Evolutionary conservation across 2,113 vertebrate genomes (phyloP), one percentile per base, ranked within the genome.

Genomic region (Fulmarus glacialis): DNA sequence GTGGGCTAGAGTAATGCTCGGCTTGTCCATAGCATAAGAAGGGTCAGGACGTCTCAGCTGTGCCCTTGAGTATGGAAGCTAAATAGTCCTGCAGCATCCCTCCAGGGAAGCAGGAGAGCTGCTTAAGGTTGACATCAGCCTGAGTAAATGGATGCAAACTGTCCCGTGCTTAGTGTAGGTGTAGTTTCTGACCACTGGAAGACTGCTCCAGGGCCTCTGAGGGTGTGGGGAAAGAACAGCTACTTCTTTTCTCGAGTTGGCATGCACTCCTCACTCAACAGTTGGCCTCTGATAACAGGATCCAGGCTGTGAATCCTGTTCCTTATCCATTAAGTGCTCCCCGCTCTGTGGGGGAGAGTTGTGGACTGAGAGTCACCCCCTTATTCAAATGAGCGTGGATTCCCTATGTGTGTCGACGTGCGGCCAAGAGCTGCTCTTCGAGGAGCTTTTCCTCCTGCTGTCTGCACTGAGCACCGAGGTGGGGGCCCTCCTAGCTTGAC

Each of bases 381-480:
- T 26, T 10, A 36, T 12, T 71, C 48, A 56, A 29, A 29, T 47
- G 27, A 56, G 29, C 2, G 1, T 40, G 11, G 71, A 8, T 74
- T 42, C 21, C 27, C 3, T 3, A 2, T 24, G 23, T 40, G 38
- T 52, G 21, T 21, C 0, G 2, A 26, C 11, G 36, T 50, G 63
- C 8, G 7, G 26, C 36, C 48, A 47, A 47, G 50, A 64, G 38
- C 38, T 66, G 6, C 38, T 27, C 21, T 53, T 53, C 11, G 19
- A 48, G 71, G 56, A 89, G n/a, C 26, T 68, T 11, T 55, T 74
- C 21, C 4, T 60, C 24, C 68, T 42, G 32, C 27, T 40, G 40
- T 52, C 23, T 17, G 29, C 29, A 21, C 43, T 12, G 52, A 45
- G 29, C 27, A 21, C 43, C 15, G 38, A 45, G 43, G 12, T 60